phyloP scores from a whole-genome alignment of 2,888 invertebrate species.

The Drosophila borborema region DNA sequence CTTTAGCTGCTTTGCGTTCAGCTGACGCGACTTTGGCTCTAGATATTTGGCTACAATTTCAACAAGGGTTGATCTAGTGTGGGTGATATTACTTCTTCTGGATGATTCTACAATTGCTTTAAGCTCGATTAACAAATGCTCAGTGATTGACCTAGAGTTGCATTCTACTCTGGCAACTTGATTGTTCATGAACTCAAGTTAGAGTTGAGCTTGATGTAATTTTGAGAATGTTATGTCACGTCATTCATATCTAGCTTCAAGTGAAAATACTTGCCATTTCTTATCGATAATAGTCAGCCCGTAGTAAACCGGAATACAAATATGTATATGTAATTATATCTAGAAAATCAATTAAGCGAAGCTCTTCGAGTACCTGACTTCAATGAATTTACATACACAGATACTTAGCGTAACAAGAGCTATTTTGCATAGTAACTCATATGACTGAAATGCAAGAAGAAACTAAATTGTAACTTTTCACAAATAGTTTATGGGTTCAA shows the following conservation, averaged over 20 bases:
- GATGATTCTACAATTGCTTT: no score
- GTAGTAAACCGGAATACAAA: no score
- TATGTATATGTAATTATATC: no score
- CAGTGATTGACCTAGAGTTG: no score
- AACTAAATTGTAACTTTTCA: background rate
- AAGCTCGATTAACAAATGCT: no score
- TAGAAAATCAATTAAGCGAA: background rate
- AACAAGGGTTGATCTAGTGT: background rate
- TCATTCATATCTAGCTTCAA: background rate
- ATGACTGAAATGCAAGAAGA: background rate
- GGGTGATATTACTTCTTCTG: background rate
- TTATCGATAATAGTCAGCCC: no score
- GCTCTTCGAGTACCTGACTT: background rate
- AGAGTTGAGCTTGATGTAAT: background rate
- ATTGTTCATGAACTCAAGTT: no score
- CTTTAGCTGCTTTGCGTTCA: conserved; percentile 10
- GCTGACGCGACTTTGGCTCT: background rate
- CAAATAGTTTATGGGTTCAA: background rate
- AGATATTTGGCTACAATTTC: conserved; percentile 17
- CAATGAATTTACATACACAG: background rate
- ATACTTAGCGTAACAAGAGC: background rate
- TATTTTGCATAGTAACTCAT: background rate
- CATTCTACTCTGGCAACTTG: background rate
- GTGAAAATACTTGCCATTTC: no score
- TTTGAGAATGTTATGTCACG: background rate